phyloP scores from a whole-genome alignment of 2,113 vertebrate genomes.

The Cepphus grylle region DNA sequence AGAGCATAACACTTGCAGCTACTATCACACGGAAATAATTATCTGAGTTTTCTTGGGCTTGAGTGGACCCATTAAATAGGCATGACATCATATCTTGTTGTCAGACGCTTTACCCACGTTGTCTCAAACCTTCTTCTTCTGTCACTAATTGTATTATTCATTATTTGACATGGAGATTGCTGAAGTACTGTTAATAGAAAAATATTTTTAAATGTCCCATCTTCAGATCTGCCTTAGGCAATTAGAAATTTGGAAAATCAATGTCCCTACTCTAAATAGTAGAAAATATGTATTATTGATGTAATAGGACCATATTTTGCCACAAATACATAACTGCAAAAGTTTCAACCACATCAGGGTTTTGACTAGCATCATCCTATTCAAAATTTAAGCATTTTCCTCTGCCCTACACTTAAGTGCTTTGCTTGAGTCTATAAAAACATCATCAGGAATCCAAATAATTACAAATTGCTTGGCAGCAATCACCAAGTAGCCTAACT shows the following conservation, averaged over 20 bases:
- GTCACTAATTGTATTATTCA: neutral
- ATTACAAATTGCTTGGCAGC: neutral
- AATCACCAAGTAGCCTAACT: neutral
- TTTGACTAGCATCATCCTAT: neutral
- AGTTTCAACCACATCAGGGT: neutral
- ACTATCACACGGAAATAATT: neutral
- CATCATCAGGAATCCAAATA: neutral
- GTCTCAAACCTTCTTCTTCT: neutral
- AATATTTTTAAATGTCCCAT: neutral
- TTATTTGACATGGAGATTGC: neutral
- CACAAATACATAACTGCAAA: neutral
- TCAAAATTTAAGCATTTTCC: neutral
- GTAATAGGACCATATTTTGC: neutral
- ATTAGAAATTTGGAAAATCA: conserved; percentile 19
- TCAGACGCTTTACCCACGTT: neutral
- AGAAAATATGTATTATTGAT: conserved; percentile 34
- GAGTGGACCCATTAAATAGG: neutral
- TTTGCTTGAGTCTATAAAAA: neutral
- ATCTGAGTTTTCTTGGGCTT: neutral
- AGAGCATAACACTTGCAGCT: neutral
- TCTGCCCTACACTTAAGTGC: neutral
- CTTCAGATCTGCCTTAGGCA: neutral
- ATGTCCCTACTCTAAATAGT: neutral
- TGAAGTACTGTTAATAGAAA: neutral
- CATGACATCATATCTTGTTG: neutral